Conservation (phyloP, 2,797 vertebrate species). For the Eulemur rubriventer region DNA sequence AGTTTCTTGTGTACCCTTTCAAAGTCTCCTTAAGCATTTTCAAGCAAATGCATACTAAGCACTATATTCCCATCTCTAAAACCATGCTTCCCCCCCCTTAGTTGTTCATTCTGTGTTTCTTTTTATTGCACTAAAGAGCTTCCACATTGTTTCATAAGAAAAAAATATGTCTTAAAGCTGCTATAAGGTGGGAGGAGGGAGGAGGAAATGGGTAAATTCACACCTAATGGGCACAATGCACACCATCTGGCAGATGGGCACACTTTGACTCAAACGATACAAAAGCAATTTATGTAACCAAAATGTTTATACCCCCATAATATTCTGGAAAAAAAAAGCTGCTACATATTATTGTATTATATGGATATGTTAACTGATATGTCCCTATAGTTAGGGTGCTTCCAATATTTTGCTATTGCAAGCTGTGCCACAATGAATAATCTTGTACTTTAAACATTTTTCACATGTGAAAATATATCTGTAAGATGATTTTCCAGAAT, state of each 20-base stretch:
- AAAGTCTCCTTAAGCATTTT: background rate
- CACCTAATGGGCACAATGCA: too few species aligned
- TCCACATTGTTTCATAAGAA: background rate
- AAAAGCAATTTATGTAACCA: too few species aligned
- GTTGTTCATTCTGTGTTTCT: background rate
- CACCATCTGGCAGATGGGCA: too few species aligned
- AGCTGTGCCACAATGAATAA: background rate
- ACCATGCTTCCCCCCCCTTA: background rate
- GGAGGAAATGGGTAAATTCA: background rate
- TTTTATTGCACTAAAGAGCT: background rate
- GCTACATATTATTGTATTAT: background rate
- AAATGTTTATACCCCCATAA: too few species aligned
- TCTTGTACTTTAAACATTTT: background rate
- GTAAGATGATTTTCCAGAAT: constrained; percentile 5
- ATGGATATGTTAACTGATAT: background rate
- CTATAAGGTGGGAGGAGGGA: background rate
- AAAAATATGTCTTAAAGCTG: background rate
- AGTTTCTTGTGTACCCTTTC: background rate
- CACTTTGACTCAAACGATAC: too few species aligned
- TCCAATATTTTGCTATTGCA: background rate
- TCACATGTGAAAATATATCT: background rate
- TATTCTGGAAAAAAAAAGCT: background rate
- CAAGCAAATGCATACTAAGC: background rate
- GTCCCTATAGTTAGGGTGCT: background rate
- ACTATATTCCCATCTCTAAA: background rate